A percentile compares a stretch with the other conserved stretches of the same genome.
These are phyloP conservation scores for Lagopus muta DNA, from an alignment of 2,113 vertebrate species.

Conservation along the genomic window DNA sequence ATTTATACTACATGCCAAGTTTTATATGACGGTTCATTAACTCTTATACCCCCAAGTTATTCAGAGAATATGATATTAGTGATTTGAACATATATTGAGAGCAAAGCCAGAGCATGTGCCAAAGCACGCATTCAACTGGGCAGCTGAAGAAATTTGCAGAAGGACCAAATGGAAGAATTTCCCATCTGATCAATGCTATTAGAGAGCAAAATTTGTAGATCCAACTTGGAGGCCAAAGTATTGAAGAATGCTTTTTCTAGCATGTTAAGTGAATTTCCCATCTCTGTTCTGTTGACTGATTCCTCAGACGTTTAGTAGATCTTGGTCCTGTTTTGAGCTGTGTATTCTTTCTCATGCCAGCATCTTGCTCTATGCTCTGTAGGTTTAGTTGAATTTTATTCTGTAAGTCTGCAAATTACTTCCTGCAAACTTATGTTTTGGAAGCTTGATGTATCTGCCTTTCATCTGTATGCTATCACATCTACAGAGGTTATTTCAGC, in stretches of 20 bases:
- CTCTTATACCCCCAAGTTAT: not conserved
- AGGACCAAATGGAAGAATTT: not conserved
- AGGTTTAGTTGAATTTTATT: not conserved
- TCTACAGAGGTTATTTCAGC: not conserved
- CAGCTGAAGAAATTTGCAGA: not conserved
- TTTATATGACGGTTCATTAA: not conserved
- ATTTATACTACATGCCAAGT: not conserved
- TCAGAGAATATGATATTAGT: not conserved
- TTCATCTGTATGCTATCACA: not conserved
- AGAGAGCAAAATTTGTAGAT: not conserved
- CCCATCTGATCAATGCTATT: not conserved
- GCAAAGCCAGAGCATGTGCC: not conserved
- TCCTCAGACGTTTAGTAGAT: not conserved
- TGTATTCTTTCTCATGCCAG: not conserved
- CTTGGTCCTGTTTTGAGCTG: not conserved
- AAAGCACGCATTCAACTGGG: accelerated
- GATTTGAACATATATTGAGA: not conserved
- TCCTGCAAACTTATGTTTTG: not conserved
- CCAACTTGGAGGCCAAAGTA: not conserved
- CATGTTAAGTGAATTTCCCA: not conserved
- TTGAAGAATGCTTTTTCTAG: not conserved
- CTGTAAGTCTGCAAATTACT: not conserved
- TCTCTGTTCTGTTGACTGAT: not conserved
- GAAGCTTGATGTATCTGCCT: accelerated
- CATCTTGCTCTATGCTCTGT: accelerated